Base-by-base conservation (phyloP, 2,113 vertebrate species). In the Grallaria varia region DNA sequence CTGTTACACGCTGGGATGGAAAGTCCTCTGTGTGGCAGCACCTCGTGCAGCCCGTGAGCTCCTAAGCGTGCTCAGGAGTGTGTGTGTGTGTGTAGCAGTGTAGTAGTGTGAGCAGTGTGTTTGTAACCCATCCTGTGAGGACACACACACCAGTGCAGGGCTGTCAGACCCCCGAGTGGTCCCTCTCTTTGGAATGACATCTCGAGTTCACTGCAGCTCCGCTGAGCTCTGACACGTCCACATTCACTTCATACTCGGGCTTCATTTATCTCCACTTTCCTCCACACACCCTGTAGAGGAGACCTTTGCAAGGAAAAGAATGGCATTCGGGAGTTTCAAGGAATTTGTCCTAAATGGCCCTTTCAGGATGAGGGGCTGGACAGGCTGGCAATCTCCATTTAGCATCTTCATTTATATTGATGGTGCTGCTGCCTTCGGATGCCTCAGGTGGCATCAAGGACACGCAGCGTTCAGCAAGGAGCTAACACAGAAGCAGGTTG, bases 21-120 rank as follows among this genome's bases (percentile, higher is more conserved):
- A 17, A 1, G 59, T 47, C 12, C 0, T 10, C 4, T 33, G 60
- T 33, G 6, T 1, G 8, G 28, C 44, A 35, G 3, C 40, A 20
- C 2, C 42, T 56, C 12, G 0, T 1, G 24, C 27, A 30, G 23
- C 28, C 76, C 30, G 0, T 6, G 4, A 50, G 66, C 50, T 69
- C 35, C 47, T 1, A 4, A 4, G 42, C 10, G 3, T 10, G 45
- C 58, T 30, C 12, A 8, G 72, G 64, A 37, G 30, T 0, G 5
- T 15, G 71, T 28, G 39, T 5, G 35, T 1, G 8, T 4, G 37
- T 55, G 55, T 56, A 21, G 31, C 4, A 22, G 55, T 55, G 31
- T 5, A 21, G 52, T 55, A 12, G 55, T 23, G n/a, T 2, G 71
- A 12, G 60, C 6, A 12, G 37, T 20, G 62, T 42, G 39, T 37